A percentile compares a stretch with the other conserved stretches of the same genome.
Conservation (phyloP, 2,797 vertebrate genomes). For the Gallinago stenura region DNA sequence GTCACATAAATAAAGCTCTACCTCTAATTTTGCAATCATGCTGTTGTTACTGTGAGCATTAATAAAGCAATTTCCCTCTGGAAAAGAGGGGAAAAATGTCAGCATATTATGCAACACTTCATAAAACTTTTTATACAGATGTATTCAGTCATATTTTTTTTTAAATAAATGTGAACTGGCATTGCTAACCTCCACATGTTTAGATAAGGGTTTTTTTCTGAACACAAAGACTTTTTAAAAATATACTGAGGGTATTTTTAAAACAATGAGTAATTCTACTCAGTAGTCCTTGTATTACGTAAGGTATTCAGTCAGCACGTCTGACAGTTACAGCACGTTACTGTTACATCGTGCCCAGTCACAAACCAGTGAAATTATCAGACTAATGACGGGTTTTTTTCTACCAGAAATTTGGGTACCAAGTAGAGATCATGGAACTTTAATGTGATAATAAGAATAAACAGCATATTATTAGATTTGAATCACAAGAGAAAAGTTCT, state of each 20-base stretch:
- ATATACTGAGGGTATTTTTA: constrained; percentile 10
- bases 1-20: neutral
- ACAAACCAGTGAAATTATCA: neutral
- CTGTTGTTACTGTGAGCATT: neutral
- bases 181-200: constrained; percentile 21
- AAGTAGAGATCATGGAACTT: neutral
- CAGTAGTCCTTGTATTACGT: neutral
- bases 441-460: neutral
- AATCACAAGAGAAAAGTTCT: neutral
- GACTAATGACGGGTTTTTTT: neutral
- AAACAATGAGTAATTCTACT: constrained; percentile 2
- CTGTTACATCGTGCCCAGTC: neutral
- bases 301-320: neutral
- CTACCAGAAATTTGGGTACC: neutral
- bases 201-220: neutral
- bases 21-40: neutral
- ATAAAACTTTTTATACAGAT: constrained; percentile 24
- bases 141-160: neutral
- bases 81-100: neutral
- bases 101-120: neutral
- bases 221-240: neutral
- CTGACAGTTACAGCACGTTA: neutral
- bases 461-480: neutral
- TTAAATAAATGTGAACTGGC: neutral
- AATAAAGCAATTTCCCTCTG: neutral